Evolutionary conservation across 2,113 vertebrate species (phyloP).

Genomic region (Erythrolamprus reginae): DNA sequence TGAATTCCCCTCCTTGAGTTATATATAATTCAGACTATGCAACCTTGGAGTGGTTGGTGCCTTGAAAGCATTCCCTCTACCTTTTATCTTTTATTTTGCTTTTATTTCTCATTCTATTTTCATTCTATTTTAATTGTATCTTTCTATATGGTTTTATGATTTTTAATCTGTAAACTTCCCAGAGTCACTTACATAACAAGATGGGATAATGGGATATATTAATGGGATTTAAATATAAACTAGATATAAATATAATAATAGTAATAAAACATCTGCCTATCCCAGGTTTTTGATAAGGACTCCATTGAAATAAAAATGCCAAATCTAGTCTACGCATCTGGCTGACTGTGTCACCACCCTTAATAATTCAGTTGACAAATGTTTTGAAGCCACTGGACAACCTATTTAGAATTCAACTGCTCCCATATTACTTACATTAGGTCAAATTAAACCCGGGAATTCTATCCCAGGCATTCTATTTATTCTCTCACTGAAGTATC

Average conservation of each 20-base stretch:
- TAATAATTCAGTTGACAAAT: background rate
- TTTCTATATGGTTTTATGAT: background rate
- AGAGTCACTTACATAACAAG: background rate
- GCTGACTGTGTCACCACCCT: too few species aligned
- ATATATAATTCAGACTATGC: background rate
- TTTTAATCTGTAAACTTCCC: background rate
- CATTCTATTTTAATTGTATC: background rate
- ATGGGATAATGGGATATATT: background rate
- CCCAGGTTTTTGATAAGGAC: background rate
- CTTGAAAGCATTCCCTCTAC: background rate
- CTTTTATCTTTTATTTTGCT: background rate
- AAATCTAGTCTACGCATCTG: too few species aligned
- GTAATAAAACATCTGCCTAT: background rate
- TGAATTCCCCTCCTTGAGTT: background rate
- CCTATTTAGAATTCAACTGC: background rate
- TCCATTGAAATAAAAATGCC: too few species aligned
- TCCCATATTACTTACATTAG: background rate
- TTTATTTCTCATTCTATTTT: background rate
- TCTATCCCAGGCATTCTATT: too few species aligned
- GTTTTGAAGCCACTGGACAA: background rate
- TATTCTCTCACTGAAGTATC: background rate
- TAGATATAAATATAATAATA: background rate
- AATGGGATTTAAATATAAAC: background rate
- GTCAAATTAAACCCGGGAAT: too few species aligned
- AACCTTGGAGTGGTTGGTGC: background rate